Evolutionary conservation across 2,113 vertebrate species (phyloP).

Genomic region (Nerophis ophidion): DNA sequence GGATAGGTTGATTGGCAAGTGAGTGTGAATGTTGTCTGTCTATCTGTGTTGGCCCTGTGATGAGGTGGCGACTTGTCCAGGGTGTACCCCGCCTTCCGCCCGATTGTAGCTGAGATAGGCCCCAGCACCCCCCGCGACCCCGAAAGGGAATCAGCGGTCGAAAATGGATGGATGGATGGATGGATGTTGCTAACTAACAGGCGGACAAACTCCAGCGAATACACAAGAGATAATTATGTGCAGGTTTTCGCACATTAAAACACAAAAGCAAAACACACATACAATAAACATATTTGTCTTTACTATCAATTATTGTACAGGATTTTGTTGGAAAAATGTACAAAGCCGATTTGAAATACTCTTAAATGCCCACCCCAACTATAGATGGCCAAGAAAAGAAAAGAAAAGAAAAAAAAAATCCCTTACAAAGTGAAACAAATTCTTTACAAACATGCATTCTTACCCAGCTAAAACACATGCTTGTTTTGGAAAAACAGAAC

Average conservation of each 20-base stretch:
- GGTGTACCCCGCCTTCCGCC: too few species aligned
- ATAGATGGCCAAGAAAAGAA: slow-evolving; percentile 31
- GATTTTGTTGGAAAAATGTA: slow-evolving; percentile 59
- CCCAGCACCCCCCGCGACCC: too few species aligned
- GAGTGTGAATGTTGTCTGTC: too few species aligned
- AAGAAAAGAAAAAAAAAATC: slow-evolving; percentile 25
- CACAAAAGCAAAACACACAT: slow-evolving; percentile 11
- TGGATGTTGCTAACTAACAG: too few species aligned
- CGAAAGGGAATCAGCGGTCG: too few species aligned
- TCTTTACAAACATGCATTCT: slow-evolving; percentile 52
- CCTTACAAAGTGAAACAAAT: slow-evolving; percentile 44
- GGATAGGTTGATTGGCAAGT: too few species aligned
- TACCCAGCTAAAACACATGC: slow-evolving; percentile 61
- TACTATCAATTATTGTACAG: slow-evolving; percentile 68
- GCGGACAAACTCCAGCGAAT: too few species aligned
- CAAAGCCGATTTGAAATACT: slow-evolving; percentile 71
- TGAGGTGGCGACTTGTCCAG: too few species aligned
- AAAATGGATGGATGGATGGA: too few species aligned
- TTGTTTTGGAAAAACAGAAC: slow-evolving; percentile 28
- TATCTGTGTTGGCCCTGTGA: too few species aligned
- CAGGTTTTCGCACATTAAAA: background rate
- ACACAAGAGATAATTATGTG: background rate
- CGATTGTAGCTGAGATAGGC: too few species aligned
- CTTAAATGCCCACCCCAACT: slow-evolving; percentile 44
- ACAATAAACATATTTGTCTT: slow-evolving; percentile 72